Percentiles rank a stretch among this genome's conserved stretches.
These are phyloP conservation scores for Platerodrilus igneus DNA, from an alignment of 2,888 invertebrate species.

Conservation along the genomic window DNA sequence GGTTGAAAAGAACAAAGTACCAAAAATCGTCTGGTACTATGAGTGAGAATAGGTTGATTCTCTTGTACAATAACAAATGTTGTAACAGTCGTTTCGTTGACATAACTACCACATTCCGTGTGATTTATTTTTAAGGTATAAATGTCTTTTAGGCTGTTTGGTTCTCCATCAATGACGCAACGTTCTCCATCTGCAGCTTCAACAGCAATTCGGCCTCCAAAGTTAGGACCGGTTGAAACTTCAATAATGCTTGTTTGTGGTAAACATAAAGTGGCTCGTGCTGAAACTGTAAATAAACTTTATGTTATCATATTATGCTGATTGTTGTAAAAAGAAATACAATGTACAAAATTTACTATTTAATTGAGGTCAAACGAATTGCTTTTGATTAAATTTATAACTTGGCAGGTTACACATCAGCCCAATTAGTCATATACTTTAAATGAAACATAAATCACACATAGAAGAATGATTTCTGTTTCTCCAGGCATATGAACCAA, in stretches of 20 bases:
- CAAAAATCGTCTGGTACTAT: constrained; percentile 67
- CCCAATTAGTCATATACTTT: no score
- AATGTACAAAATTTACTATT: no score
- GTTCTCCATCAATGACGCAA: constrained; percentile 71
- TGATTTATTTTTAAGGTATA: constrained; percentile 72
- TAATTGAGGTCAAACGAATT: no score
- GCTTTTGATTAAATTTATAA: no score
- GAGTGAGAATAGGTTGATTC: constrained; percentile 75
- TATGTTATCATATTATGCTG: no score
- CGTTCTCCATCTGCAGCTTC: constrained; percentile 67
- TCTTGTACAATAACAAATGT: constrained; percentile 81
- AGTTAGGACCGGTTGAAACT: constrained; percentile 76
- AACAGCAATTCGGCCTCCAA: constrained; percentile 72
- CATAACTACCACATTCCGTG: constrained; percentile 66
- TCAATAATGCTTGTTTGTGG: constrained; percentile 78
- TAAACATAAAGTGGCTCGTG: constrained; percentile 72
- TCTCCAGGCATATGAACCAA: no score
- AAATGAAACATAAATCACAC: no score
- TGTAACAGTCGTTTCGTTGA: constrained; percentile 74
- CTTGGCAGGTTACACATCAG: no score
- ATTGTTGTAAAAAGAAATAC: no score
- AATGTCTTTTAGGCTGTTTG: constrained; percentile 65
- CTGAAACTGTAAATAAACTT: constrained; percentile 60
- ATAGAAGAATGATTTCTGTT: no score
- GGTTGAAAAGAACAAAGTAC: constrained; percentile 79